Base-by-base conservation (phyloP, 2,113 vertebrate species). In the Nibea coibor region DNA sequence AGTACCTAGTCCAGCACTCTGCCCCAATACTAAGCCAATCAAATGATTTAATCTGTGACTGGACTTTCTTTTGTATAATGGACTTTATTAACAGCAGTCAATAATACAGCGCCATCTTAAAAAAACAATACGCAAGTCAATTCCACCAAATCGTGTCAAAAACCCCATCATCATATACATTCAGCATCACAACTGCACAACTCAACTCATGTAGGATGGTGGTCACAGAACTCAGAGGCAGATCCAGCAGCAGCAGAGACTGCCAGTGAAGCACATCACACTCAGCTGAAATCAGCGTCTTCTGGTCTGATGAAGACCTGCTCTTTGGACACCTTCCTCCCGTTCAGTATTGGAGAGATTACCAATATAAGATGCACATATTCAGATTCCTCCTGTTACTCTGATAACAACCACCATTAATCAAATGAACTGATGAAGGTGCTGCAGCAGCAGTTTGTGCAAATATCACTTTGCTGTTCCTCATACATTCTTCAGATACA, bases 41-140 rank as follows among this genome's bases (percentile, higher is more conserved):
- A 53, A 66, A 82, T 24, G 0, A 59, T 26, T 35, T 50, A 6
- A 69, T 50, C 16, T 48, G 45, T 39, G 65, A 28, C 17, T 24
- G 19, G 28, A 28, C 17, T 20, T 45, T 17, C 15, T 81, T 87
- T 75, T 86, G 42, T 83, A 72, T 71, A 56, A 84, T 78, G 63
- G 50, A 77, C 76, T 93, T 93, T 93, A 93, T 92, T 90, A 72
- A 76, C 86, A 80, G 81, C 86, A 86, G 81, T 84, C 81, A 88
- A 80, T 77, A 76, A 63, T 72, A 90, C 90, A 89, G 65, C 70
- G 88, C 79, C 68, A 51, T 54, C 80, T 70, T 51, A 65, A 78
- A 90, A 90, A 90, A 86, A 63, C 61, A 87, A 72, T 56, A 83
- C 77, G 80, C 78, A 72, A 79, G 72, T 77, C 67, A 72, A 42